These are phyloP conservation scores for Craniophora ligustri DNA, from an alignment of 2,888 invertebrate species.

Conservation along the genomic window DNA sequence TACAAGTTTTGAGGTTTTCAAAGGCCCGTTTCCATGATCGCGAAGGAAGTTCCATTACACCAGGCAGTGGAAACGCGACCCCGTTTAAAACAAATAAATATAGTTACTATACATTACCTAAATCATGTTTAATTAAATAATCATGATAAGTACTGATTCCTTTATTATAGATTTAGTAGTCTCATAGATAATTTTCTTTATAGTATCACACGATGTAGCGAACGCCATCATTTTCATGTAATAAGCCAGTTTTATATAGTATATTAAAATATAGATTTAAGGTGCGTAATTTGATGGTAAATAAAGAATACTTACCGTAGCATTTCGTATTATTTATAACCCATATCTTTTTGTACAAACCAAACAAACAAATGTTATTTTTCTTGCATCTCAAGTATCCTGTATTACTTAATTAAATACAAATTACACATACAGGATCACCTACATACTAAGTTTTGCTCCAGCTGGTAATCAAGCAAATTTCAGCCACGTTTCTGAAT, in stretches of 20 bases:
- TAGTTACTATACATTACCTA: slow-evolving; percentile 42
- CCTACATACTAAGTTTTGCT: no score
- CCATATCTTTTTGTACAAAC: background rate
- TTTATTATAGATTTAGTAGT: slow-evolving; percentile 59
- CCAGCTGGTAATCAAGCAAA: no score
- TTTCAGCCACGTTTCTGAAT: no score
- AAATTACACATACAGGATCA: no score
- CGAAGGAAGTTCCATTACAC: slow-evolving; percentile 20
- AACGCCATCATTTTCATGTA: slow-evolving; percentile 70
- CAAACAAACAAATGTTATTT: no score
- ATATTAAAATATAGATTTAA: slow-evolving; percentile 75
- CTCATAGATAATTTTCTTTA: slow-evolving; percentile 54
- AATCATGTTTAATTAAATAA: slow-evolving; percentile 47
- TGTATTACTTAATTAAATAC: no score
- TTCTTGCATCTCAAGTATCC: no score
- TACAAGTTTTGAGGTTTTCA: slow-evolving; percentile 10
- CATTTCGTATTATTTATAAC: slow-evolving; percentile 58
- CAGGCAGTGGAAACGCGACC: slow-evolving; percentile 54
- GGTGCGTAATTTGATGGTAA: slow-evolving; percentile 81
- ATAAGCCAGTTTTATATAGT: slow-evolving; percentile 79
- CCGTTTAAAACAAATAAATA: slow-evolving; percentile 37
- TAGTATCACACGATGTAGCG: slow-evolving; percentile 59
- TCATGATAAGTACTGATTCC: slow-evolving; percentile 67
- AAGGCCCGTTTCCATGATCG: slow-evolving; percentile 44
- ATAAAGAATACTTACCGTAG: slow-evolving; percentile 80